Base-by-base conservation (phyloP, 1,140 invertebrate genomes). In the Ips typographus region DNA sequence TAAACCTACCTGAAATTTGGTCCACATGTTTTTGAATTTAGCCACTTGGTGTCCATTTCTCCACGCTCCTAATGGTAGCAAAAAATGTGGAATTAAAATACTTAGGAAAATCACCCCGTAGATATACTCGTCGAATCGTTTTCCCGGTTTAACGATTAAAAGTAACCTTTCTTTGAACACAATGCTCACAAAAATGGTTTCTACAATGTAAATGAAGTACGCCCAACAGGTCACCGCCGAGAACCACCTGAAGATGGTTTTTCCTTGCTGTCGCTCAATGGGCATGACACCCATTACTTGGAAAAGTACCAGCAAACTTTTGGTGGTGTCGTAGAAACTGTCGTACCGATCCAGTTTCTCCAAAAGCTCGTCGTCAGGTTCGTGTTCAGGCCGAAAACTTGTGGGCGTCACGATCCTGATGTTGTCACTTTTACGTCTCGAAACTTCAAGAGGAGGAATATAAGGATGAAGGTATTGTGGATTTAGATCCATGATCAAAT, bases 11-110 rank as follows among this genome's bases (percentile, higher is more conserved):
- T 89, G 88, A 78, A 88, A 89, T 78, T 86, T 85, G 2, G 87
- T 89, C 88, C 88, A 89, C 88, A 89, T 89, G 73, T 89, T 88
- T 80, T 89, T 89, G 73, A 89, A 89, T 64, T 87, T 89, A 4
- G 88, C 88, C 3, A 89, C 88, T 78, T 89, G 84, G 0, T 79
- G 77, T 1, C 87, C 88, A 74, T 88, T 87, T 0, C 86, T 82
- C 88, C 88, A 89, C 3, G 87, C 87, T 1, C 86, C 86, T n/a
- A 89, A 81, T 1, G 88, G 88, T 7, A 89, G 74, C 43, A 89
- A 74, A 71, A 89, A 89, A 76, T 89, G 87, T 3, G 87, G 87
- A 6, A 88, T 86, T n/a, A 89, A 80, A 71, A 89, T 85, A 72
- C 87, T 88, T 56, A 89, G 79, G 74, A 89, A 89, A 72, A 89